Percentiles rank a stretch among this genome's conserved stretches.
These are phyloP conservation scores for Drosophila formosana DNA, from an alignment of 2,888 invertebrate species.

Conservation along the genomic window DNA sequence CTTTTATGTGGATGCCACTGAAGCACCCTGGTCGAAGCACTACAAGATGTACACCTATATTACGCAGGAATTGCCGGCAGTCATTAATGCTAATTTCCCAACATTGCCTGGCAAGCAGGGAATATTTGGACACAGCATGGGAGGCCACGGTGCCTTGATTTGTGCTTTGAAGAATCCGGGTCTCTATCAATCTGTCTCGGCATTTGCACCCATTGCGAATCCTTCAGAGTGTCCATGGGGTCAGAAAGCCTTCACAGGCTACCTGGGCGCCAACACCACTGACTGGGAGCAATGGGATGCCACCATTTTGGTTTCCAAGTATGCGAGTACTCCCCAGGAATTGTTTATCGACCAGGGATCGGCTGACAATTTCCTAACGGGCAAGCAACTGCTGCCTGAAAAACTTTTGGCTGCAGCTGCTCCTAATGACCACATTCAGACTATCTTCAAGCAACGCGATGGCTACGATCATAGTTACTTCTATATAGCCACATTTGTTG, in stretches of 20 bases:
- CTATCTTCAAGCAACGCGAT: constrained; percentile 90
- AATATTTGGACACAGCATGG: constrained; percentile 97
- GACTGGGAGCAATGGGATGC: constrained; percentile 96
- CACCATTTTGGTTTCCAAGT: constrained; percentile 91
- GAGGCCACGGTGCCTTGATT: constrained; percentile 97
- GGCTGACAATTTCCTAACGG: constrained; percentile 91
- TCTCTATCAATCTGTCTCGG: constrained; percentile 94
- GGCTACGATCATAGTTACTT: constrained; percentile 98
- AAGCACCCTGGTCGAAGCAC: constrained; percentile 96
- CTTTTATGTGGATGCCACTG: constrained; percentile 96
- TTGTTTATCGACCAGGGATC: constrained; percentile 96
- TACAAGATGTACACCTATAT: constrained; percentile 98
- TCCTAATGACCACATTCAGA: constrained; percentile 88
- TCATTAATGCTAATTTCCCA: constrained; percentile 92
- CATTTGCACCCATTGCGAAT: constrained; percentile 97
- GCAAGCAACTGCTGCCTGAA: constrained; percentile 93
- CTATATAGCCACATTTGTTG: constrained; percentile 95
- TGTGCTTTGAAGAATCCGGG: constrained; percentile 96
- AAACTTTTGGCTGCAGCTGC: constrained; percentile 87
- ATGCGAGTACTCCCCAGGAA: constrained; percentile 93
- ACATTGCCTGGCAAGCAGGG: constrained; percentile 88
- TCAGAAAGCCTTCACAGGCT: constrained; percentile 92
- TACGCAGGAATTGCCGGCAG: constrained; percentile 92
- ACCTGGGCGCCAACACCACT: constrained; percentile 89
- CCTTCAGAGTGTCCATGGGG: constrained; percentile 95